Percentiles rank a stretch among this genome's conserved stretches.
phyloP scores from a whole-genome alignment of 2,113 vertebrate species.

The Hippocampus comes region DNA sequence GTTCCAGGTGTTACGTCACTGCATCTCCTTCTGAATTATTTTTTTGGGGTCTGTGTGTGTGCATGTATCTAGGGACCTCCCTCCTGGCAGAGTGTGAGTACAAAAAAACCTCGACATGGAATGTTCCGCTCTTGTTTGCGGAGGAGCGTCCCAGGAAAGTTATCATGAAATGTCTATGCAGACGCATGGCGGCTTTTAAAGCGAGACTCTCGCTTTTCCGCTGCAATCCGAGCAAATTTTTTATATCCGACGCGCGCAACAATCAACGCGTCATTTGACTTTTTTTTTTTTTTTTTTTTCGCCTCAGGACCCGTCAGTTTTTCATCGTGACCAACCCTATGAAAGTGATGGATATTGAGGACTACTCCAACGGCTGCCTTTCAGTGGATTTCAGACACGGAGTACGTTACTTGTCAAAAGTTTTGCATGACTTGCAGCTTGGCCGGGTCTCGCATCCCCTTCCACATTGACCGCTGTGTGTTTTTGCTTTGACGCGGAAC shows the following conservation, averaged over 20 bases:
- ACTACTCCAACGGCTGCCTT: constrained; percentile 88
- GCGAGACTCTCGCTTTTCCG: not conserved
- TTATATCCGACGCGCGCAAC: not conserved
- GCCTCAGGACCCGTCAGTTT: constrained; percentile 85
- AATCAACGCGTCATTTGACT: not conserved
- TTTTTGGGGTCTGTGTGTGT: constrained; percentile 33
- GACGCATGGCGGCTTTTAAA: not conserved
- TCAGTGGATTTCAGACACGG: constrained; percentile 93
- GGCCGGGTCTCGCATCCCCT: not conserved
- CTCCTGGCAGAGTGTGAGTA: constrained; percentile 88
- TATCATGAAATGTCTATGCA: not conserved
- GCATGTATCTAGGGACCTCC: constrained; percentile 81
- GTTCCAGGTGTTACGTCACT: not conserved
- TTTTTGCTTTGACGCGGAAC: constrained; percentile 3
- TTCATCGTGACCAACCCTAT: constrained; percentile 90
- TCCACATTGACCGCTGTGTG: too few species aligned
- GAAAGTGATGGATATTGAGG: constrained; percentile 96
- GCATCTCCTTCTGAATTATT: not conserved
- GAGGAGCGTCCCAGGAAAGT: too few species aligned
- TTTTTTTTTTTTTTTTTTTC: constrained; percentile 1
- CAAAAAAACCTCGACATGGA: constrained; percentile 12
- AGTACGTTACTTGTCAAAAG: constrained; percentile 63
- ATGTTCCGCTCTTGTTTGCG: not conserved
- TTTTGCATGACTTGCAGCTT: not conserved
- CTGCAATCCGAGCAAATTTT: not conserved